These are phyloP conservation scores for Thumatha senex DNA, from an alignment of 2,888 invertebrate genomes.

Conservation along the genomic window DNA sequence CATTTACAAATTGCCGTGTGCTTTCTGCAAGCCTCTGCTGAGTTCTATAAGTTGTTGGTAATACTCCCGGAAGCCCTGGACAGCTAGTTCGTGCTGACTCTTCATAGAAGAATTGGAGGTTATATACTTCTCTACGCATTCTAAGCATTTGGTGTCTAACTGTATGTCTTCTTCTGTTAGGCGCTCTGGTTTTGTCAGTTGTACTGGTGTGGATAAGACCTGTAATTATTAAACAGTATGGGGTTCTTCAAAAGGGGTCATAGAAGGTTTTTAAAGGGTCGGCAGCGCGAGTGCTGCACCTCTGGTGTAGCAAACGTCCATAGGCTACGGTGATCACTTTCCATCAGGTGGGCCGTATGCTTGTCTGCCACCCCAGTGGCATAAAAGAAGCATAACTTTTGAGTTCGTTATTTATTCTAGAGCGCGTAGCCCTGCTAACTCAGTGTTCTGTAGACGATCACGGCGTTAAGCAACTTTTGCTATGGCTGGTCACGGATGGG, in stretches of 20 bases:
- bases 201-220: slow-evolving; percentile 70
- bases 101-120: slow-evolving; percentile 85
- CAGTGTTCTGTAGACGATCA: too few relatives aligned
- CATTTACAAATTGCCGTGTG: slow-evolving; percentile 83
- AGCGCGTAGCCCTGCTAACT: too few relatives aligned
- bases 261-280: too few relatives aligned
- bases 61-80: slow-evolving; percentile 89
- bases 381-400: too few relatives aligned
- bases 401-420: background rate
- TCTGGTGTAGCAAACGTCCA: too few relatives aligned
- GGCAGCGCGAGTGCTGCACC: too few relatives aligned
- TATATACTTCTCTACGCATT: slow-evolving; percentile 85
- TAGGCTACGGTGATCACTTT: too few relatives aligned
- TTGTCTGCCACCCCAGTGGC: too few relatives aligned
- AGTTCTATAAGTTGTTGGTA: slow-evolving; percentile 83
- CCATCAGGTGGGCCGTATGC: too few relatives aligned
- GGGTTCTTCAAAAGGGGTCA: too few relatives aligned
- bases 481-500: too few relatives aligned
- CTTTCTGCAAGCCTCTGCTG: slow-evolving; percentile 85
- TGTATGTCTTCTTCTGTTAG: slow-evolving; percentile 81
- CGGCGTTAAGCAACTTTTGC: too few relatives aligned
- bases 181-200: slow-evolving; percentile 67
- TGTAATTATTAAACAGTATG: slow-evolving; percentile 43
- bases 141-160: slow-evolving; percentile 80
- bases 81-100: slow-evolving; percentile 86